Base-by-base conservation (phyloP, 2,113 vertebrate species). In the Zapus hudsonius region DNA sequence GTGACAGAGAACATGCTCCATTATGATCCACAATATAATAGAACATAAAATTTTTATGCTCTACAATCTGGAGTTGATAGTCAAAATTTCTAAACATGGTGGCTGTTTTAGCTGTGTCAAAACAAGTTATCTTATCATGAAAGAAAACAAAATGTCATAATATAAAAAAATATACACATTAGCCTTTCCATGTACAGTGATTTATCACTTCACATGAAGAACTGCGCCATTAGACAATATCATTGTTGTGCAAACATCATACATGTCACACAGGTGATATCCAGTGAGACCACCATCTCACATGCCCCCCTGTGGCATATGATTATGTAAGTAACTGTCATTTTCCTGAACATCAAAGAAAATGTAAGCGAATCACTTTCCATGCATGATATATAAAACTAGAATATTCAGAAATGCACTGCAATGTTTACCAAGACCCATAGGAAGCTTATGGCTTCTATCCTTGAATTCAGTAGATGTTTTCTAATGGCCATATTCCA, bases 401-500 rank as follows among this genome's bases (percentile, higher is more conserved):
- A 75, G 80, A 87, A 64, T 87, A 22, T 76, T 76, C 72, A 88
- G 55, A 74, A 95, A 75, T 72, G 40, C 9, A 86, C 80, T 81
- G 44, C 40, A 80, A 47, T 23, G 19, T 36, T 87, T 79, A 91
- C 87, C 80, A 91, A 94, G 75, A 87, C 25, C 84, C 29, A 4
- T 47, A 19, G 59, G 31, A 79, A 66, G 73, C 86, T 61, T 69
- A 81, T 61, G 63, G 55, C 59, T 81, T 89, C 5, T 9, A 57
- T 55, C 64, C 22, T 22, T 84, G 31, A 91, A 78, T 70, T 52
- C 22, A 47, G 40, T 36, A 90, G 55, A 66, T 47, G 40, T 83
- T 89, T 94, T 81, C 69, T 69, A 84, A 11, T 63, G 55, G 85
- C 64, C 63, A 92, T 29, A 89, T 78, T 96, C 75, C 42, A 86